These are phyloP conservation scores for Cydia pomonella DNA, from an alignment of 1,140 invertebrate genomes.

Conservation along the genomic window DNA sequence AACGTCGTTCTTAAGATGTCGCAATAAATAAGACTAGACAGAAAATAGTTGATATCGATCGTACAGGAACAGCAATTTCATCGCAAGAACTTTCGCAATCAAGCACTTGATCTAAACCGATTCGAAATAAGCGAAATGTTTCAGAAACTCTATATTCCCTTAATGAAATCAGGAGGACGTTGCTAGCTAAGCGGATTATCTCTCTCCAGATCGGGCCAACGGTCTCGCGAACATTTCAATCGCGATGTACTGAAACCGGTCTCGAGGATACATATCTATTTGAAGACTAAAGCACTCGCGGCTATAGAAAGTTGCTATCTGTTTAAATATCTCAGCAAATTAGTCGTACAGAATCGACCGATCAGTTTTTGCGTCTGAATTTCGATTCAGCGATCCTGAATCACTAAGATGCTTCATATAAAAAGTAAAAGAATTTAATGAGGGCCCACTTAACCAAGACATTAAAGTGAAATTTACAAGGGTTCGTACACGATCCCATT, in stretches of 20 bases:
- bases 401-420: slow-evolving; percentile 14
- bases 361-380: slow-evolving; percentile 1
- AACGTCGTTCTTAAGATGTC: slow-evolving; percentile 6
- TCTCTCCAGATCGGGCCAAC: slow-evolving; percentile 51
- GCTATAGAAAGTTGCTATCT: slow-evolving; percentile 19
- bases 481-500: slow-evolving; percentile 15
- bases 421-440: slow-evolving; percentile 26
- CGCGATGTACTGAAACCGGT: slow-evolving; percentile 62
- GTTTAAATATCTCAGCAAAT: slow-evolving; percentile 3
- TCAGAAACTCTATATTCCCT: slow-evolving; percentile 41
- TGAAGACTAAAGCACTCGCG: slow-evolving; percentile 13
- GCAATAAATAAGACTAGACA: slow-evolving; percentile 38
- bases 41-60: slow-evolving; percentile 39
- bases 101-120: slow-evolving; percentile 64
- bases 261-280: slow-evolving; percentile 48
- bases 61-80: slow-evolving; percentile 47
- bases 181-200: slow-evolving; percentile 57
- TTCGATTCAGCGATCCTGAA: slow-evolving; percentile 11
- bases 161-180: slow-evolving; percentile 64
- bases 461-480: slow-evolving; percentile 24
- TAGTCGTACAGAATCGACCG: not conserved
- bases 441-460: slow-evolving; percentile 16
- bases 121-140: slow-evolving; percentile 61
- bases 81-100: slow-evolving; percentile 45
- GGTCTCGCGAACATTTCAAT: slow-evolving; percentile 65